A percentile compares a stretch with the other conserved stretches of the same genome.
Conservation (phyloP, 1,140 invertebrate genomes). For the Bemisia tabaci region DNA sequence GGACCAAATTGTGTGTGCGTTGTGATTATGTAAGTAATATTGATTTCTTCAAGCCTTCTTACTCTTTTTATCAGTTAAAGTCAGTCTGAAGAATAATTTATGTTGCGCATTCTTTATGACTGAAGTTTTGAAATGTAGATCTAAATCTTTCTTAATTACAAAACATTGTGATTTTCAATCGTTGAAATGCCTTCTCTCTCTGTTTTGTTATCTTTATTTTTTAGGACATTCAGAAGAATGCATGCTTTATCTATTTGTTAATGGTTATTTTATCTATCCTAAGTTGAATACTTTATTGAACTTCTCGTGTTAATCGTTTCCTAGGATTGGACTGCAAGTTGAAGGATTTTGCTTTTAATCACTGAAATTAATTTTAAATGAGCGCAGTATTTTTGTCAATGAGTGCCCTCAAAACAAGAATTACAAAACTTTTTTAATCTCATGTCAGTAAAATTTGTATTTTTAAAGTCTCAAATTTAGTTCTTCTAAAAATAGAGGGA, state of each 20-base stretch:
- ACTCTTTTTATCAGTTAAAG: neutral
- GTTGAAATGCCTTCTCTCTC: neutral
- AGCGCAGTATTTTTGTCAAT: too few relatives aligned
- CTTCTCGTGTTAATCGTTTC: too few relatives aligned
- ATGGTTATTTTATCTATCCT: too few relatives aligned
- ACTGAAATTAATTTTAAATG: too few relatives aligned
- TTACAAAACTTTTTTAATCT: too few relatives aligned
- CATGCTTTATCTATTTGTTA: neutral
- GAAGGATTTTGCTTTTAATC: too few relatives aligned
- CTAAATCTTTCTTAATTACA: neutral
- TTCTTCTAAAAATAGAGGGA: too few relatives aligned
- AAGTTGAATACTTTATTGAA: too few relatives aligned
- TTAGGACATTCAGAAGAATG: neutral
- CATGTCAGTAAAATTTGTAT: too few relatives aligned
- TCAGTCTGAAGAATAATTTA: neutral
- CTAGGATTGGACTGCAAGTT: too few relatives aligned
- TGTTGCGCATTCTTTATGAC: neutral
- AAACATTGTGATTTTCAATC: neutral
- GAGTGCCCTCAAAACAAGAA: too few relatives aligned
- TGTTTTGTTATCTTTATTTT: neutral
- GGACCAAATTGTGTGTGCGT: neutral
- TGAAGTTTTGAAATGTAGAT: neutral
- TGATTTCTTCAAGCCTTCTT: neutral
- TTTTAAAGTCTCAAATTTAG: too few relatives aligned
- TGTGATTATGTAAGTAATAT: neutral